Evolutionary conservation across 1,140 invertebrate genomes (phyloP), one percentile per base, ranked within the genome.

Genomic region (Zaprionus capensis): DNA sequence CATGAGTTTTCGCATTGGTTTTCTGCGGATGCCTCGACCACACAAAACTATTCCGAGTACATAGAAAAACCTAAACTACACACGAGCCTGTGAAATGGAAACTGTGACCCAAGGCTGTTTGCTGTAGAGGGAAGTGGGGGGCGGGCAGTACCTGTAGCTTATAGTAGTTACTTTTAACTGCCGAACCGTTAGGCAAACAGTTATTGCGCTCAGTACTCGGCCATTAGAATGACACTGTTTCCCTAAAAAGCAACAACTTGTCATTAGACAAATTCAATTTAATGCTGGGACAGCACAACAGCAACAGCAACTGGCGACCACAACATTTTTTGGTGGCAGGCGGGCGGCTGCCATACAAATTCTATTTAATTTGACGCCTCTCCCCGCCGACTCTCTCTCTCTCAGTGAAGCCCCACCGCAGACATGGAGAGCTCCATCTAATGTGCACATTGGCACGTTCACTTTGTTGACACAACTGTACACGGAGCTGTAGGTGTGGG

Each of bases 231-330:
- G 83, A 87, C 83, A 81, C 66, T 63, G 62, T 51, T 68, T 26
- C 17, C 38, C 51, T 24, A 46, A 72, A 76, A 81, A 59, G 67
- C 83, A 82, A 88, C 84, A 88, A 88, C 84, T 88, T 88, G 84
- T 90, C 84, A 88, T 88, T 88, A 88, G 85, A 88, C 78, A 88
- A 88, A 88, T 88, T 87, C 84, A 87, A 87, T 88, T 90, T 88
- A 73, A 87, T 87, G 83, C 81, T 62, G 67, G 62, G 78, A 76
- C 53, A 58, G 14, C 59, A 38, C 71, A 71, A 34, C 63, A 76
- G 38, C 12, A 14, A 14, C 3, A 31, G 26, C 79, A 64, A 71
- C 77, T 55, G 78, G 71, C 78, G 81, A 87, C 84, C 84, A 70
- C 84, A 87, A 87, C 84, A 88, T 84, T 88, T 88, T 88, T 87